A percentile compares a stretch with the other conserved stretches of the same genome.
Conservation (phyloP, 2,113 vertebrate genomes). For the Mustelus asterias region DNA sequence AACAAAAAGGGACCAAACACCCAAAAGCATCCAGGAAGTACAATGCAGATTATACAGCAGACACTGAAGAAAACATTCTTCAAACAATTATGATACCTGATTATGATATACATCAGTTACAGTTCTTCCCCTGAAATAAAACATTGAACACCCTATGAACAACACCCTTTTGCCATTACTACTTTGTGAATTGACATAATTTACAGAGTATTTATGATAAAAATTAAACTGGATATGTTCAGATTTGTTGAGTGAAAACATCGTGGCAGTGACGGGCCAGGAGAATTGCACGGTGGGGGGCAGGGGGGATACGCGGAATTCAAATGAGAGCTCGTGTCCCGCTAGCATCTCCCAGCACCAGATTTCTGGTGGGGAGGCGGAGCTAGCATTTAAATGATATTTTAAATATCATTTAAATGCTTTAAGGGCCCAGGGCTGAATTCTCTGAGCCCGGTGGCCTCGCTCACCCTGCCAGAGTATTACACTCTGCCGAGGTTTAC, state of each 20-base stretch:
- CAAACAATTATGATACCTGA: neutral
- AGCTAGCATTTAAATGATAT: too few species aligned
- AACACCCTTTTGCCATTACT: neutral
- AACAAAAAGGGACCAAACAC: neutral
- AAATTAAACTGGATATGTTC: neutral
- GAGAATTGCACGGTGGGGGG: too few species aligned
- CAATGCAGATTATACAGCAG: neutral
- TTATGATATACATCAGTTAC: neutral
- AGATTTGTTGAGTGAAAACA: neutral
- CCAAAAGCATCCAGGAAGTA: neutral
- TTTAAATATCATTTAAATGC: too few species aligned
- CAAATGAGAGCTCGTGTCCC: too few species aligned
- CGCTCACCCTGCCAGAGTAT: too few species aligned
- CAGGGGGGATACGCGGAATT: too few species aligned
- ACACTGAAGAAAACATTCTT: neutral
- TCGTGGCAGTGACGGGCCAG: too few species aligned
- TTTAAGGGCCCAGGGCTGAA: too few species aligned
- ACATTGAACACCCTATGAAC: neutral
- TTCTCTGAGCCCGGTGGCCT: too few species aligned
- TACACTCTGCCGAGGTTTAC: too few species aligned
- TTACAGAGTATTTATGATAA: neutral
- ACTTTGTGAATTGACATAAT: neutral
- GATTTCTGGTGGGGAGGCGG: too few species aligned
- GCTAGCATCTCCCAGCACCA: too few species aligned
- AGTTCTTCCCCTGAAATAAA: neutral